A percentile compares a stretch with the other conserved stretches of the same genome.
These are phyloP conservation scores for Pitangus sulphuratus DNA, from an alignment of 2,797 vertebrate species.

Conservation along the genomic window DNA sequence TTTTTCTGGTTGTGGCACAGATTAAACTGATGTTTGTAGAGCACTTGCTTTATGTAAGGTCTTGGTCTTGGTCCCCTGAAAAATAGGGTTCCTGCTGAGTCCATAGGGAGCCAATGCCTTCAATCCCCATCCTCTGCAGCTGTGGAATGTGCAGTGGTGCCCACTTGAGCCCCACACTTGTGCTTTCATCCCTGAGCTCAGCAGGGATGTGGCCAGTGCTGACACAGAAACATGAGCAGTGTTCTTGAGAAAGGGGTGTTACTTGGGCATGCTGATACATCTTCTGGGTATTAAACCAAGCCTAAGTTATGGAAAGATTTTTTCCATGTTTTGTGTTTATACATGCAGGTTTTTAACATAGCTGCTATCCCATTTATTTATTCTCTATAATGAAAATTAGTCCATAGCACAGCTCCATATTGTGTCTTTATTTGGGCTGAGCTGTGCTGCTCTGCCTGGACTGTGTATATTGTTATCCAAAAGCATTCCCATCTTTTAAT, in stretches of 20 bases:
- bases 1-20: neutral
- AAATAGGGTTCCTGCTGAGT: neutral
- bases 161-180: fast-evolving
- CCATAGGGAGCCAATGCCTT: neutral
- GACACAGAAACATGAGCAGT: fast-evolving
- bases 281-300: neutral
- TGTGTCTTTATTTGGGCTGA: neutral
- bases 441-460: neutral
- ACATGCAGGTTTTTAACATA: neutral
- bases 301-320: neutral
- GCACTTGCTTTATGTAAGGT: neutral
- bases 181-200: neutral
- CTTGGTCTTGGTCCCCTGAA: neutral
- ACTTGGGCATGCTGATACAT: neutral
- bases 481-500: neutral
- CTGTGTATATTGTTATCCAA: neutral
- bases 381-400: neutral
- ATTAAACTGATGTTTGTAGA: neutral
- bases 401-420: neutral
- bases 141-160: neutral
- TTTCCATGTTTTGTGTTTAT: neutral
- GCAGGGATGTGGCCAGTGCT: neutral
- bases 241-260: neutral
- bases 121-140: neutral
- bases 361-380: neutral